Conservation (phyloP, 2,797 vertebrate species). For the Silurus lanzhouensis region DNA sequence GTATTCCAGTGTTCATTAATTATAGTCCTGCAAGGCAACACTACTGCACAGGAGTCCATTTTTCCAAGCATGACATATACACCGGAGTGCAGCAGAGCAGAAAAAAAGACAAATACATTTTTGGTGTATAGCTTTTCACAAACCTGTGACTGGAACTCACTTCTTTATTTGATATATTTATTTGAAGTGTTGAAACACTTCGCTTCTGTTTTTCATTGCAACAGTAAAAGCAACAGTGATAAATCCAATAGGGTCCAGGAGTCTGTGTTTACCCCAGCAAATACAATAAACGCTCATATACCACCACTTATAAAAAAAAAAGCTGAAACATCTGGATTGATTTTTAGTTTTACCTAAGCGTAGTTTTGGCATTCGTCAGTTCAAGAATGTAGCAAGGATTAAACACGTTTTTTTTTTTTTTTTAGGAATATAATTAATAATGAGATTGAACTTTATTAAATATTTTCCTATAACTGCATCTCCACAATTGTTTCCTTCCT, state of each 20-base stretch:
- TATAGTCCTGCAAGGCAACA: background rate
- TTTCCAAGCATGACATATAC: background rate
- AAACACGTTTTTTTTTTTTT: too few relatives aligned
- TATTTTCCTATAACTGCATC: background rate
- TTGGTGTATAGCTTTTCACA: conserved; percentile 7
- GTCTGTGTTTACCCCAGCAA: background rate
- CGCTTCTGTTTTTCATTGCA: background rate
- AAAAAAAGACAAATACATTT: background rate
- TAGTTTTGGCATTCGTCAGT: background rate
- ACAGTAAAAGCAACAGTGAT: background rate
- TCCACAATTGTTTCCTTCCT: background rate
- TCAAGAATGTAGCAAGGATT: background rate
- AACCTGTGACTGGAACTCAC: background rate
- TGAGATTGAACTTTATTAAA: background rate
- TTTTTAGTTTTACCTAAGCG: background rate
- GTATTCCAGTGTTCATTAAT: background rate
- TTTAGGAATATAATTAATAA: background rate
- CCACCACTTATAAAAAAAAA: too few relatives aligned
- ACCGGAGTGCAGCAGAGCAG: background rate
- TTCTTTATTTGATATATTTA: conserved; percentile 20
- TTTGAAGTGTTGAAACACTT: conserved; percentile 5
- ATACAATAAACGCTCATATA: background rate
- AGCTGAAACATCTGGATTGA: background rate
- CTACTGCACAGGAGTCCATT: background rate
- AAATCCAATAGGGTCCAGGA: conserved; percentile 3